Evolutionary conservation across 2,888 invertebrate genomes (phyloP), one percentile per base, ranked within the genome.

Genomic region (Eucriotettix oculatus): DNA sequence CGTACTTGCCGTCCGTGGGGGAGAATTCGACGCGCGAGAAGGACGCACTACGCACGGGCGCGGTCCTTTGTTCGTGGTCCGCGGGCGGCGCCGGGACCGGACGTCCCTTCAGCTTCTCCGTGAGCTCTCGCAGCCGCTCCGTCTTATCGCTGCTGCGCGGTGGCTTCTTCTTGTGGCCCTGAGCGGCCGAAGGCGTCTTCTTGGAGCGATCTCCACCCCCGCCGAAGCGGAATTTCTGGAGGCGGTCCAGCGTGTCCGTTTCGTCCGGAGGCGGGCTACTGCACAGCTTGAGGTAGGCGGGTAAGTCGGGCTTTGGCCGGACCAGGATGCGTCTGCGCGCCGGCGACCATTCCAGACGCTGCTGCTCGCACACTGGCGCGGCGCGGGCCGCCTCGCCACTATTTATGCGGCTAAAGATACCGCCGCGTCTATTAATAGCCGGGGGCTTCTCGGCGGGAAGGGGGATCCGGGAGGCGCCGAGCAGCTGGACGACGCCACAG

Each of bases 1-100:
- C 67, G 68, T 81, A 82, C 67, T 82, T 82, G 54, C 78, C 78
- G 64, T 83, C 83, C 59, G 82, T 82, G 0, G 82, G 77, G 11
- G 76, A 77, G 68, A 84, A 86, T 71, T 91, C 90, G 63, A 88
- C 88, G 74, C 91, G 90, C 0, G 91, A 90, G 70, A 92, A 91
- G 10, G 91, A 91, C 10, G 90, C 89, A 69, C 90, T 90, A 52
- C 91, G 82, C 70, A 84, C 86, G 1, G 90, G 88, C 67, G 85
- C 82, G 63, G 81, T 79, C 68, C 83, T 79, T 68, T 83, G 81
- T 16, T 80, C 77, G 41, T 42, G 55, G 16, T 52, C 41, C 17
- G 62, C 52, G 12, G 54, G 29, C 44, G 52, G 40, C 5, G 59
- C 16, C 41, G 59, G 48, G 12, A 58, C 3, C 41, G 58, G 43